Base-by-base conservation (phyloP, 1,140 invertebrate genomes). In the Aphis gossypii region DNA sequence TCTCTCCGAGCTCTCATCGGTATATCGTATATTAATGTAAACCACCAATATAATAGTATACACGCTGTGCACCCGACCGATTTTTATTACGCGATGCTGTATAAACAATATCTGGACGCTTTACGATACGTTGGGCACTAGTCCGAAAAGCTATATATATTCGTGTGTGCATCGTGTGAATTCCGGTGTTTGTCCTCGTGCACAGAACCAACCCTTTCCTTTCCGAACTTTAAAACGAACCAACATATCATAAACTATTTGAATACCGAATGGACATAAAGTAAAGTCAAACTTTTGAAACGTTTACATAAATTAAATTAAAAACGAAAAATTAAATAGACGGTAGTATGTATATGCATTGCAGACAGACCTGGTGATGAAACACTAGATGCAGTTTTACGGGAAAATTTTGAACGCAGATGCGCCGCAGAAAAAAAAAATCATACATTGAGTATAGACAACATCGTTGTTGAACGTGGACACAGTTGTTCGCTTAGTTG, bases 341-440 rank as follows among this genome's bases (percentile, higher is more conserved):
- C 5, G 0, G 0, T 30, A 30, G 30, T 30, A n/a, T 11, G 14
- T 14, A n/a, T 9, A n/a, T n/a, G 6, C 1, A 6, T n/a, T 1
- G 11, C 0, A 25, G 14, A 76, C 60, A 18, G 18, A n/a, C 60
- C 4, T 0, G 60, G 4, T n/a, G 60, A n/a, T 0, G 60, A 76
- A n/a, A 76, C 30, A 20, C 4, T 76, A 76, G 60, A n/a, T 76
- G 60, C 18, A 18, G 14, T n/a, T n/a, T 76, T 76, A 18, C 60
- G 5, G 14, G 0, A 0, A 76, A 76, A 68, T 18, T 68, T 68
- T n/a, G 11, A 68, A 76, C 30, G 60, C 30, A 68, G 30, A 60
- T 30, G 30, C 18, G 30, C 8, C 0, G 14, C 5, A 18, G n/a
- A n/a, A 76, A 0, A 76, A 18, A 68, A 76, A 60, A 76, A 60